Conservation (phyloP, 1,140 invertebrate genomes). For the Triops cancriformis region DNA sequence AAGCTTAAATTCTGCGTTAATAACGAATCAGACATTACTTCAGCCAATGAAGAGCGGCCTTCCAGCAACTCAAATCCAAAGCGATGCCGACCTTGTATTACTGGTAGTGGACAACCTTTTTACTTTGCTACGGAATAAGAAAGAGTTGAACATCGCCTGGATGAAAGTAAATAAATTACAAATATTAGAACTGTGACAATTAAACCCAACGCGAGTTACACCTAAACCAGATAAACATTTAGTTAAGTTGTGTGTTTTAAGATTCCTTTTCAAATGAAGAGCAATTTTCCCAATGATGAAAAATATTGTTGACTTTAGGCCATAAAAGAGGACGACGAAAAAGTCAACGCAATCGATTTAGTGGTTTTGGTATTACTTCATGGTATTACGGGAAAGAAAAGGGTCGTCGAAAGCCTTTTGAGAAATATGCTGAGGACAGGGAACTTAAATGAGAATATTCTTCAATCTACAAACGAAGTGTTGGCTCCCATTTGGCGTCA, state of each 20-base stretch:
- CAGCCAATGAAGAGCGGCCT: neutral
- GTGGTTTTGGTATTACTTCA: constrained; percentile 23
- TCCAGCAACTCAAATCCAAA: neutral
- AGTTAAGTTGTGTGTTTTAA: too few relatives aligned
- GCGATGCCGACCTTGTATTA: neutral
- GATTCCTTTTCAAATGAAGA: too few relatives aligned
- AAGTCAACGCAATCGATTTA: constrained; percentile 4
- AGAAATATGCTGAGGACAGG: constrained; percentile 16
- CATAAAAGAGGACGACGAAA: neutral
- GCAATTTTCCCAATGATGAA: too few relatives aligned
- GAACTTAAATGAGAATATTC: neutral
- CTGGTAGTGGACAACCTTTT: neutral
- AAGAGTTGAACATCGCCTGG: neutral
- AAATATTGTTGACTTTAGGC: neutral
- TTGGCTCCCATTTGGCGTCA: constrained; percentile 17
- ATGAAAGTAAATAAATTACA: neutral
- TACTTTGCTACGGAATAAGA: neutral
- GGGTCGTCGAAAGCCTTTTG: constrained; percentile 14
- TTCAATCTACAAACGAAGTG: constrained; percentile 16
- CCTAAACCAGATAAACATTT: too few relatives aligned
- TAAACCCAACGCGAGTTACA: too few relatives aligned
- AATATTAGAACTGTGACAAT: neutral
- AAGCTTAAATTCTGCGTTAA: neutral
- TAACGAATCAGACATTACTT: neutral
- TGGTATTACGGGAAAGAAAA: constrained; percentile 16